phyloP scores from a whole-genome alignment of 2,113 vertebrate species.

The Saguinus imperator region DNA sequence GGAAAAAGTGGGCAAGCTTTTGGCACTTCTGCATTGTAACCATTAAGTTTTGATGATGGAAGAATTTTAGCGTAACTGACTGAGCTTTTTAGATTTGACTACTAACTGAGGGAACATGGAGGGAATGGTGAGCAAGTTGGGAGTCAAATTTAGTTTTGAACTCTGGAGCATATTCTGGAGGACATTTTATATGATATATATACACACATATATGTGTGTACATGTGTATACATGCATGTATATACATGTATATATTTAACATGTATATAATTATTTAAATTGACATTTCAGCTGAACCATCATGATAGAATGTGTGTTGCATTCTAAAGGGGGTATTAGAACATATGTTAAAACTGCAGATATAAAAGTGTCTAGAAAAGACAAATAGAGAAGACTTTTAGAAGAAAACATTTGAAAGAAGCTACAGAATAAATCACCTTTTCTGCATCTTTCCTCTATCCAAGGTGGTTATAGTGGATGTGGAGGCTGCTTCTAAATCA shows the following conservation, averaged over 20 bases:
- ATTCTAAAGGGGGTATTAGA: neutral
- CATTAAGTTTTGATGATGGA: neutral
- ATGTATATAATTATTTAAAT: neutral
- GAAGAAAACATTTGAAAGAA: neutral
- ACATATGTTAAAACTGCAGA: neutral
- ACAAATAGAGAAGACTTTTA: neutral
- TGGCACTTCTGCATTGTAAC: neutral
- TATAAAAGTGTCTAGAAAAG: neutral
- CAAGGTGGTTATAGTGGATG: no score
- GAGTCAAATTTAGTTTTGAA: neutral
- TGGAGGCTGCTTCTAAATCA: neutral
- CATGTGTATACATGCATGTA: no score
- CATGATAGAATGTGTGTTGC: neutral
- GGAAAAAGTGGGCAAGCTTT: neutral
- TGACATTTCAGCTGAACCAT: neutral
- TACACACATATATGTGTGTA: no score
- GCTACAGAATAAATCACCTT: neutral
- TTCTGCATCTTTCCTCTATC: neutral
- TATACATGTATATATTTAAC: neutral
- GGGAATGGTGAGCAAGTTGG: neutral
- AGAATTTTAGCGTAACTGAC: neutral
- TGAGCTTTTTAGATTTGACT: neutral
- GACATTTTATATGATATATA: neutral
- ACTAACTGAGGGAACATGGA: neutral
- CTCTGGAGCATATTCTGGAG: neutral